Evolutionary conservation across 2,113 vertebrate genomes (phyloP), one percentile per base, ranked within the genome.

Genomic region (Tachycineta bicolor): DNA sequence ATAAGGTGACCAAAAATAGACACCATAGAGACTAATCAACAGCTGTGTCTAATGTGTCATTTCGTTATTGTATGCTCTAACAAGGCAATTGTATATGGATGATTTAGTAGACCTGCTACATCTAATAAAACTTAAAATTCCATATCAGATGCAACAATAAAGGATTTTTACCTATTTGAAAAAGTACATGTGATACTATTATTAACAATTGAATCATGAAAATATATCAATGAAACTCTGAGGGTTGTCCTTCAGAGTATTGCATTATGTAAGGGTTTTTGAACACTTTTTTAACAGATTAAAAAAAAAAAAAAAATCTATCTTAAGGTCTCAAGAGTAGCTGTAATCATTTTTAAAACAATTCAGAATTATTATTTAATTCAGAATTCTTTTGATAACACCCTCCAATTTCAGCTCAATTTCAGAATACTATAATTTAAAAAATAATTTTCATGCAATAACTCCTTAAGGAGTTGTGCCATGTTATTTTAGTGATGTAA

Each of bases 181-280:
- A 75, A 88, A 79, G 5, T 8, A 37, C 5, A 47, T 29, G 7
- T 21, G 58, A 47, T 39, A 31, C 2, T 41, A 10, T 41, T 62
- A 46, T 28, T 77, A 60, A 39, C 12, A 56, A 39, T 4, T 10
- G 17, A 64, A 56, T 74, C 21, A 31, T 52, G 37, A 65, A 74
- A 26, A 31, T 12, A 11, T 16, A 33, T 60, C 12, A 47, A 18
- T 26, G 39, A 64, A 56, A 13, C 3, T 76, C 20, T 28, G 34
- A 82, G 11, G 26, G 10, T 9, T 75, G 41, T 34, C 9, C n/a
- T 56, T 78, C 33, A 68, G 12, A 37, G 3, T 55, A 44, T 8
- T 71, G 21, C 12, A 2, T 43, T 76, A 41, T 8, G 4, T 0
- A 0, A 86, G 23, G 3, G 21, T 74, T 75, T 84, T 46, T 59